These are phyloP conservation scores for Rhinoraja longicauda DNA, from an alignment of 2,797 vertebrate genomes.

Conservation along the genomic window DNA sequence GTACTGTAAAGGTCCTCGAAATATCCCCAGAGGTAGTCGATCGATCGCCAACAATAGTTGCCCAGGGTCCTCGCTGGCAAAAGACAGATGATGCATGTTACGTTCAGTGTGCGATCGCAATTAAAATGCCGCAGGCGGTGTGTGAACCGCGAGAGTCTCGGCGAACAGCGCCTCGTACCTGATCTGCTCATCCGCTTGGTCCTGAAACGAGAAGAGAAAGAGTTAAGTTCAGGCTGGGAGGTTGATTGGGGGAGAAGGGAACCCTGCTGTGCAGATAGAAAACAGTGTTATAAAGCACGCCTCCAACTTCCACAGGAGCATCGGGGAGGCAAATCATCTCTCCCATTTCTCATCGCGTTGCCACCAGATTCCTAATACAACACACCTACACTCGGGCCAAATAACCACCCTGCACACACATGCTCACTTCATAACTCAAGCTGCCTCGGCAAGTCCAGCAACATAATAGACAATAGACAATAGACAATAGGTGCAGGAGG, in stretches of 20 bases:
- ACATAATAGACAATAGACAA: too few relatives aligned
- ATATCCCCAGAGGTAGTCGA: not conserved
- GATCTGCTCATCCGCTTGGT: not conserved
- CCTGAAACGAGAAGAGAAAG: not conserved
- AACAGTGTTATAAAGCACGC: not conserved
- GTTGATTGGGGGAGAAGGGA: not conserved
- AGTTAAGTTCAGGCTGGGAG: not conserved
- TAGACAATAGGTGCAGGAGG: too few relatives aligned
- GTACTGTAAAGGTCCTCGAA: constrained; percentile 9
- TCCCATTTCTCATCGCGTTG: too few relatives aligned
- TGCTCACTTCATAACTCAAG: too few relatives aligned
- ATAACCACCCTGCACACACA: too few relatives aligned
- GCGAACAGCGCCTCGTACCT: not conserved
- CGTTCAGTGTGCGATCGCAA: not conserved
- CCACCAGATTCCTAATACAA: too few relatives aligned
- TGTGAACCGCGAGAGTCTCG: not conserved
- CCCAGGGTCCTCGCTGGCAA: not conserved
- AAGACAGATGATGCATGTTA: not conserved
- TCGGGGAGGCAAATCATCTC: too few relatives aligned
- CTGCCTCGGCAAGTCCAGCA: too few relatives aligned
- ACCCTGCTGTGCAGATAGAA: not conserved
- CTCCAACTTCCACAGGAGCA: too few relatives aligned
- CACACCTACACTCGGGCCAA: too few relatives aligned
- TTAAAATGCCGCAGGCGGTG: not conserved
- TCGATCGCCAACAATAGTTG: not conserved